Percentiles rank a stretch among this genome's conserved stretches.
Conservation (phyloP, 2,797 vertebrate species). For the Pseudopleuronectes americanus region DNA sequence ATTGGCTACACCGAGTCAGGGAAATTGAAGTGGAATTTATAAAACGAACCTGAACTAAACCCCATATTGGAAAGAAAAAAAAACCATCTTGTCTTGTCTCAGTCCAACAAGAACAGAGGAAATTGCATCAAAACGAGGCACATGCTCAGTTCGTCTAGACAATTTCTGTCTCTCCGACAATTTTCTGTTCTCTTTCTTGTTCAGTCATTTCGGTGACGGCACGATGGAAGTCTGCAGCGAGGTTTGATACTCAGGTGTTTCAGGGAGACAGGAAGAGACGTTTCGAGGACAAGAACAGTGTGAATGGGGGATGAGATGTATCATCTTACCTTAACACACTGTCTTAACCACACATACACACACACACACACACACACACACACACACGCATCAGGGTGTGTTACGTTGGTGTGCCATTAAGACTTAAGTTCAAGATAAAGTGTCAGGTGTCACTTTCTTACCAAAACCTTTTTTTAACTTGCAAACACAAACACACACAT, state of each 20-base stretch:
- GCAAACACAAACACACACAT: not conserved
- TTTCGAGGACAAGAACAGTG: conserved; percentile 35
- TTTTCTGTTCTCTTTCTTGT: too few species aligned
- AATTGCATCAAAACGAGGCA: too few species aligned
- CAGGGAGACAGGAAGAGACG: conserved; percentile 9
- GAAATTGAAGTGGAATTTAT: too few species aligned
- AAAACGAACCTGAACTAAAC: too few species aligned
- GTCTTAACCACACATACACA: conserved; percentile 7
- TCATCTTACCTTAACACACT: conserved; percentile 48
- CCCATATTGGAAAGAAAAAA: too few species aligned
- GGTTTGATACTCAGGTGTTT: not conserved
- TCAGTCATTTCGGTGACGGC: too few species aligned
- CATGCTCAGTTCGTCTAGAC: too few species aligned
- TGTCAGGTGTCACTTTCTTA: conserved; percentile 79
- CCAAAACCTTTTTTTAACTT: conserved; percentile 40
- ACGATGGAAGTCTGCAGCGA: too few species aligned
- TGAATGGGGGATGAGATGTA: conserved; percentile 5
- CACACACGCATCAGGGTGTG: conserved; percentile 25
- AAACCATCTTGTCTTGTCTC: too few species aligned
- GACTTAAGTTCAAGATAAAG: conserved; percentile 44
- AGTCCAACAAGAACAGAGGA: too few species aligned
- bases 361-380: conserved; percentile 27
- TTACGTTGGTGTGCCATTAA: conserved; percentile 37
- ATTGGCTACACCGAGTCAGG: too few species aligned
- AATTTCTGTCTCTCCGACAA: too few species aligned